Conservation (phyloP, 2,888 invertebrate species). For the Lamellibrachia columna region DNA sequence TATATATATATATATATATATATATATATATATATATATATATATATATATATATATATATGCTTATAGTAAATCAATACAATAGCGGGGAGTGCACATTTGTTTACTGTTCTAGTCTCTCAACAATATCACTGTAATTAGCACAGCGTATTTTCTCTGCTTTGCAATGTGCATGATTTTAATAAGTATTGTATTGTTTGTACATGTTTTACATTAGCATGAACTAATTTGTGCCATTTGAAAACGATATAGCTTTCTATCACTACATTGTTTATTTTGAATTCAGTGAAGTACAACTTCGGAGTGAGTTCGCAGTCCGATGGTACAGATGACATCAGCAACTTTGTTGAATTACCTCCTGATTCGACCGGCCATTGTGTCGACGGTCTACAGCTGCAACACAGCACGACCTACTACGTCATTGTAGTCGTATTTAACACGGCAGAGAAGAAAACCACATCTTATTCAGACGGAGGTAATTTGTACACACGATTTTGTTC, state of each 20-base stretch:
- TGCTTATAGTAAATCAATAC: no score
- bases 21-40: neutral
- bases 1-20: neutral
- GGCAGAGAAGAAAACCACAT: slow-evolving; percentile 43
- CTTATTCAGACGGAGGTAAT: slow-evolving; percentile 49
- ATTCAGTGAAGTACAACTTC: neutral
- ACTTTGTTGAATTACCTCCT: neutral
- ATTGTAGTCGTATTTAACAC: slow-evolving; percentile 48
- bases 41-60: neutral
- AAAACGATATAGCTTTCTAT: no score
- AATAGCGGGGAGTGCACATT: no score
- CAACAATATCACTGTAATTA: no score
- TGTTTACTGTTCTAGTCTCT: no score
- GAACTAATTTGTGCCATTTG: no score
- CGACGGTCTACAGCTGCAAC: neutral
- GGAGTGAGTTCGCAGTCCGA: neutral
- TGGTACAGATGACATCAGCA: neutral
- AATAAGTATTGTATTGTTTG: no score
- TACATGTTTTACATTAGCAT: no score
- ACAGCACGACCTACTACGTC: slow-evolving; percentile 43
- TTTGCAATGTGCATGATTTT: no score
- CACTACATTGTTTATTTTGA: neutral
- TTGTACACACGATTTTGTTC: neutral
- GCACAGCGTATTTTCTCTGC: no score
- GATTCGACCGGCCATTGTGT: neutral